Percentiles rank a stretch among this genome's conserved stretches.
These are phyloP conservation scores for Todiramphus chloris DNA, from an alignment of 2,113 vertebrate genomes.

Conservation along the genomic window DNA sequence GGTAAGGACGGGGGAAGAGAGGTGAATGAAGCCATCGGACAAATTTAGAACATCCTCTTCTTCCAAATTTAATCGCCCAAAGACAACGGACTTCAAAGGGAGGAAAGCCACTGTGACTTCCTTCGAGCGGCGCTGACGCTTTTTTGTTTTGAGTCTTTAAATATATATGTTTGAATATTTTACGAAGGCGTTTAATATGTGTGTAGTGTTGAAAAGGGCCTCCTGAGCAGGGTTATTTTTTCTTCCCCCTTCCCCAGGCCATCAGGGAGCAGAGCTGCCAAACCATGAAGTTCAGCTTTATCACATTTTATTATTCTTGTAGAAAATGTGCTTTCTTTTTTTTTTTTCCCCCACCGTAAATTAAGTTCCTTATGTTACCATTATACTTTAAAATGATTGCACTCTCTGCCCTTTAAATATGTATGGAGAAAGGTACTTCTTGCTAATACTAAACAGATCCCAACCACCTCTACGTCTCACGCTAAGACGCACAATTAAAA, in stretches of 20 bases:
- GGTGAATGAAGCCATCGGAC: constrained; percentile 1
- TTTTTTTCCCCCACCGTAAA: constrained; percentile 7
- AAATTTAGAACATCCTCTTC: constrained; percentile 75
- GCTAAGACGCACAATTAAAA: not conserved
- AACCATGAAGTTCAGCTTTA: constrained; percentile 46
- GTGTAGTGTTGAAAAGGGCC: constrained; percentile 1
- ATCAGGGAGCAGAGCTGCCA: not conserved
- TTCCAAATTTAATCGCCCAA: constrained; percentile 66
- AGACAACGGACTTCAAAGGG: constrained; percentile 51
- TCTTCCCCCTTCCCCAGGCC: not conserved
- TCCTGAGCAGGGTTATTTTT: constrained; percentile 36
- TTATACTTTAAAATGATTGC: constrained; percentile 63
- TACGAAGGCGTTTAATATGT: not conserved
- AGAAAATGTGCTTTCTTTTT: constrained; percentile 46
- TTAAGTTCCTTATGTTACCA: constrained; percentile 62
- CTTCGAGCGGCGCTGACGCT: not conserved
- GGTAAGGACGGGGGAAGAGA: constrained; percentile 33
- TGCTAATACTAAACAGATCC: not conserved
- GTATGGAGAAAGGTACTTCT: constrained; percentile 5
- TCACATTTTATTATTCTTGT: constrained; percentile 63
- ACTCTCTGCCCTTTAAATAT: constrained; percentile 29
- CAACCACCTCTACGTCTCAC: not conserved
- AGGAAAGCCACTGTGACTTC: constrained; percentile 25
- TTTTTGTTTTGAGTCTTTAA: constrained; percentile 26
- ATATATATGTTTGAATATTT: constrained; percentile 28